Evolutionary conservation across 2,113 vertebrate species (phyloP).

Genomic region (Platanista minor): DNA sequence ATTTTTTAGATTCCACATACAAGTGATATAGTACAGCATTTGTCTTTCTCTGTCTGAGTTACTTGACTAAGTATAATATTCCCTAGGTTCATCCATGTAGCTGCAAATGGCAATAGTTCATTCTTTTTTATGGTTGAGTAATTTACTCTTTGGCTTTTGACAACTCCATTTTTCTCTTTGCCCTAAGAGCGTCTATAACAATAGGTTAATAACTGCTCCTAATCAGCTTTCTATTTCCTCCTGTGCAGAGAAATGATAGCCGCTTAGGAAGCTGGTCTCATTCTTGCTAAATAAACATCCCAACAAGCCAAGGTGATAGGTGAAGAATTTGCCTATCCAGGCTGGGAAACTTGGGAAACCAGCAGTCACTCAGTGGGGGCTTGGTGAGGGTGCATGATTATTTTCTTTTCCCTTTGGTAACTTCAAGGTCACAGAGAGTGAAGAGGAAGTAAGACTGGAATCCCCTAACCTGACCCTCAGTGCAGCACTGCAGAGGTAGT

Average conservation of each 20-base stretch:
- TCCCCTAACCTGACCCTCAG: not conserved
- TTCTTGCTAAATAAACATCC: not conserved
- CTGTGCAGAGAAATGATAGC: not conserved
- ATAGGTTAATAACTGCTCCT: not conserved
- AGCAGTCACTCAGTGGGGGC: not conserved
- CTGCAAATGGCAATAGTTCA: not conserved
- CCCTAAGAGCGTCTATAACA: not conserved
- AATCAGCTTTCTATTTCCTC: not conserved
- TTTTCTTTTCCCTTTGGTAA: not conserved
- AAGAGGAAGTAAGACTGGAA: not conserved
- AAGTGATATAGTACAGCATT: not conserved
- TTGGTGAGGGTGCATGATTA: not conserved
- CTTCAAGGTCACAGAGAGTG: not conserved
- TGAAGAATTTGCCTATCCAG: not conserved
- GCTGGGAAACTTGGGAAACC: not conserved
- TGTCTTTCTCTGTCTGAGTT: not conserved
- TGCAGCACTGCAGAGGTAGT: not conserved
- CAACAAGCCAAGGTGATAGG: not conserved
- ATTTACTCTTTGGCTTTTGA: not conserved
- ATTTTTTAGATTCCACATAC: not conserved
- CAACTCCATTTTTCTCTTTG: not conserved
- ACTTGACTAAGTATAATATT: not conserved
- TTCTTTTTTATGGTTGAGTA: not conserved
- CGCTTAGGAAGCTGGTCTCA: not conserved
- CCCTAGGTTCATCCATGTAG: not conserved